Evolutionary conservation across 2,888 invertebrate genomes (phyloP).

Genomic region (Bruchidius siliquastri): DNA sequence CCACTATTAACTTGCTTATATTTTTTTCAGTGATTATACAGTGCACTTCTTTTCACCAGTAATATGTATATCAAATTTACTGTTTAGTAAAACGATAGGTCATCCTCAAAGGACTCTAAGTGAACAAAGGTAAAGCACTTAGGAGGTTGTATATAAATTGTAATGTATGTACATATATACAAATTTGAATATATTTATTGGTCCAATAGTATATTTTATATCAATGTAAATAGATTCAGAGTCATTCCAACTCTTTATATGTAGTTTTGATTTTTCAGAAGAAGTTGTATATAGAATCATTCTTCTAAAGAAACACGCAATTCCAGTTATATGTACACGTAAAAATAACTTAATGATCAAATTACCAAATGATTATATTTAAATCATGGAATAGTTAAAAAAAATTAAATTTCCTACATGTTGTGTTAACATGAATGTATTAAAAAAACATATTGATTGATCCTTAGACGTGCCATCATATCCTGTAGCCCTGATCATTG

Average conservation of each 20-base stretch:
- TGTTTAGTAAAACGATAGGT: constrained; percentile 62
- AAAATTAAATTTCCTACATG: too few species aligned
- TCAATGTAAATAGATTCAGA: neutral
- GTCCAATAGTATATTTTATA: neutral
- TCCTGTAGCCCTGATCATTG: too few species aligned
- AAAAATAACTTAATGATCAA: too few species aligned
- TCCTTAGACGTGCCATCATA: too few species aligned
- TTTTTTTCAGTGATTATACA: constrained; percentile 59
- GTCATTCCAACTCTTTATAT: neutral
- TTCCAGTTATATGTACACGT: too few species aligned
- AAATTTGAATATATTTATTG: neutral
- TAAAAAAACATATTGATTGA: too few species aligned
- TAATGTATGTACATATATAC: neutral
- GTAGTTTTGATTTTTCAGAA: too few species aligned
- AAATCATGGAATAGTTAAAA: too few species aligned
- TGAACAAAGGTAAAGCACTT: neutral
- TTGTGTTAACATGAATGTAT: too few species aligned
- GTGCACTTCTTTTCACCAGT: constrained; percentile 79
- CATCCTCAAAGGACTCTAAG: constrained; percentile 8
- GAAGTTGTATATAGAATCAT: too few species aligned
- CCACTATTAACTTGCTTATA: neutral
- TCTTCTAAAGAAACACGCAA: too few species aligned
- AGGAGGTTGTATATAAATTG: neutral
- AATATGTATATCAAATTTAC: constrained; percentile 73
- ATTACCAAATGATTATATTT: too few species aligned